A percentile compares a stretch with the other conserved stretches of the same genome.
Evolutionary conservation across 2,113 vertebrate species (phyloP).

Genomic region (Potamarius usumacintae): DNA sequence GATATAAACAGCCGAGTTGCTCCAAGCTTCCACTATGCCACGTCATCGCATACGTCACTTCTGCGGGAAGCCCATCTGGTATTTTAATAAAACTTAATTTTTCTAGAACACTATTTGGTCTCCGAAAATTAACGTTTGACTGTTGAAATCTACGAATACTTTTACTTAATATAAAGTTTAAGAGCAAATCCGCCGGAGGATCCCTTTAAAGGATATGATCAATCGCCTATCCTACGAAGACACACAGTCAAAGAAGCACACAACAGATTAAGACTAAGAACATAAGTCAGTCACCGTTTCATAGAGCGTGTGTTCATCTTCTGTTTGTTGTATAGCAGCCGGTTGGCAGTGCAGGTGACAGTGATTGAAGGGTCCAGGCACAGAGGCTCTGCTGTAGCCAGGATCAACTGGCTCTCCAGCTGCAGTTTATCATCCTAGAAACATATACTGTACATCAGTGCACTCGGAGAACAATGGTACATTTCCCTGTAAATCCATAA

Average conservation of each 20-base stretch:
- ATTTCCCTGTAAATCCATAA: neutral
- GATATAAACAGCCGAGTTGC: too few relatives aligned
- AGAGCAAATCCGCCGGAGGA: too few relatives aligned
- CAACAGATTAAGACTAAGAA: neutral
- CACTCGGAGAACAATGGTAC: neutral
- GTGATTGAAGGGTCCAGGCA: conserved; percentile 98
- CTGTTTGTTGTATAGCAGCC: conserved; percentile 94
- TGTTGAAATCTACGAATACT: too few relatives aligned
- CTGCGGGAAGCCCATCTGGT: too few relatives aligned
- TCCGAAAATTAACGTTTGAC: too few relatives aligned
- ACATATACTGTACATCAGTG: neutral
- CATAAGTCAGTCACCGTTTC: conserved; percentile 77
- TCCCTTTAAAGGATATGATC: neutral
- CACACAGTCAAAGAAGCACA: neutral
- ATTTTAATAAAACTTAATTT: too few relatives aligned
- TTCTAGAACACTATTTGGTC: too few relatives aligned
- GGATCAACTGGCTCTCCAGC: conserved; percentile 94
- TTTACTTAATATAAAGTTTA: too few relatives aligned
- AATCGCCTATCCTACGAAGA: neutral
- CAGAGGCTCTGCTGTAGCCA: conserved; percentile 94
- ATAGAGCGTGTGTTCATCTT: conserved; percentile 97
- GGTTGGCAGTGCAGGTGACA: conserved; percentile 92
- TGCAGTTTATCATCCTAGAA: conserved; percentile 92
- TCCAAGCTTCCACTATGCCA: too few relatives aligned
- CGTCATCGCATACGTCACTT: too few relatives aligned